Percentiles rank a stretch among this genome's conserved stretches.
phyloP scores from a whole-genome alignment of 2,797 vertebrate species.

The Lepus oiostolus region DNA sequence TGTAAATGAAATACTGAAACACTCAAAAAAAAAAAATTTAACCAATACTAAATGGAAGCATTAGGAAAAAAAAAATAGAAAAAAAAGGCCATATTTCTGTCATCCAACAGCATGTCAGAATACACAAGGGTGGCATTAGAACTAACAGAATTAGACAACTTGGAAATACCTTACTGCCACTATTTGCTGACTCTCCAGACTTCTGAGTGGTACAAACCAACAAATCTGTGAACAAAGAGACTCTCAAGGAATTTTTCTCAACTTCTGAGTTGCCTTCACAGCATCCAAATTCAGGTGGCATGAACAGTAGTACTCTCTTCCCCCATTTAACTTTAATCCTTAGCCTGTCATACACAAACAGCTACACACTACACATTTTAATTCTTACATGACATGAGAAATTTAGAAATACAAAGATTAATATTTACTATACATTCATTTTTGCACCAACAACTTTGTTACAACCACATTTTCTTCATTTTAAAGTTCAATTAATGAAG shows the following conservation, averaged over 20 bases:
- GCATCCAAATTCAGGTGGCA: slow-evolving; percentile 13
- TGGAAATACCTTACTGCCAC: slow-evolving; percentile 51
- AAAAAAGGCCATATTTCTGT: neutral
- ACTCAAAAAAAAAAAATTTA: slow-evolving; percentile 49
- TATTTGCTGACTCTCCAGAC: slow-evolving; percentile 21
- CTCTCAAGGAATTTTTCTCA: slow-evolving; percentile 31
- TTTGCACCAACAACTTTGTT: slow-evolving; percentile 52
- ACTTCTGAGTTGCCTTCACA: slow-evolving; percentile 5
- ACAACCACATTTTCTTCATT: slow-evolving; percentile 60
- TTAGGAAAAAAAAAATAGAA: neutral
- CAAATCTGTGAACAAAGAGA: slow-evolving; percentile 48
- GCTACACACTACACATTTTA: slow-evolving; percentile 42
- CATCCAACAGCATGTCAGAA: neutral
- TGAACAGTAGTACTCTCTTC: neutral
- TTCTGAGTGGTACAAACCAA: neutral
- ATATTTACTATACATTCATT: neutral
- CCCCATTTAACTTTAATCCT: slow-evolving; percentile 44
- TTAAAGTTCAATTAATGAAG: slow-evolving; percentile 61
- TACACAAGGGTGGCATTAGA: neutral
- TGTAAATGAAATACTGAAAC: slow-evolving; percentile 42
- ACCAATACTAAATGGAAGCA: neutral
- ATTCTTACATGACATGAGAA: neutral
- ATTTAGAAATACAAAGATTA: slow-evolving; percentile 12
- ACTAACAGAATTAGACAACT: slow-evolving; percentile 33
- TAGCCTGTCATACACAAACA: slow-evolving; percentile 25